A percentile compares a stretch with the other conserved stretches of the same genome.
These are phyloP conservation scores for Epinotia bilunana DNA, from an alignment of 2,888 invertebrate species.

Conservation along the genomic window DNA sequence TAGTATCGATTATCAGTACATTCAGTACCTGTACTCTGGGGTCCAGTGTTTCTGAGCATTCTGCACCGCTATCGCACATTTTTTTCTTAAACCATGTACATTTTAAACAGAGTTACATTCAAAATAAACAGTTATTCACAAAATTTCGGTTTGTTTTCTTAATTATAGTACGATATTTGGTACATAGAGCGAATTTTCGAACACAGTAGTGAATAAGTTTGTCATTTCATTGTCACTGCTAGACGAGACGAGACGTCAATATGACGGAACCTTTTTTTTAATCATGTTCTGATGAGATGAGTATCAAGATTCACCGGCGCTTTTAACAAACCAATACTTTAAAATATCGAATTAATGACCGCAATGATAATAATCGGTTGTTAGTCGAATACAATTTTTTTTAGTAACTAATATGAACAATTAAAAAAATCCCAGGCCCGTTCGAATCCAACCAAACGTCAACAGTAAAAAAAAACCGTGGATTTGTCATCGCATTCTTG, in stretches of 20 bases:
- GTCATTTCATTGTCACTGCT: constrained; percentile 20
- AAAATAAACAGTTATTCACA: constrained; percentile 46
- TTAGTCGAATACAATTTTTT: neutral
- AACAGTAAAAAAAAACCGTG: constrained; percentile 17
- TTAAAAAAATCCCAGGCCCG: neutral
- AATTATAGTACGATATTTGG: constrained; percentile 28
- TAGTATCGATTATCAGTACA: constrained; percentile 82
- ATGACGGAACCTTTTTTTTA: constrained; percentile 16
- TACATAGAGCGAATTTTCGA: constrained; percentile 26
- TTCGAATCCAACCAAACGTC: neutral
- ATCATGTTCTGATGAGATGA: neutral
- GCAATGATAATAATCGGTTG: neutral
- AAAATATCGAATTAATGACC: neutral
- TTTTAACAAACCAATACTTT: constrained; percentile 12
- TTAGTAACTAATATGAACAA: neutral
- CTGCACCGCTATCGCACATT: constrained; percentile 86
- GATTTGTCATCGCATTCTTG: constrained; percentile 35
- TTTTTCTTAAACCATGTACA: constrained; percentile 68
- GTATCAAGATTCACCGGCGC: constrained; percentile 45
- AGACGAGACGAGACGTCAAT: constrained; percentile 17
- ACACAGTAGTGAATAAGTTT: constrained; percentile 19
- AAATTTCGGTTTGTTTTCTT: constrained; percentile 46
- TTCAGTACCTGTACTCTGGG: constrained; percentile 91
- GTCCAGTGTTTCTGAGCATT: constrained; percentile 89
- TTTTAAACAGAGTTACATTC: constrained; percentile 63